phyloP scores from a whole-genome alignment of 2,888 invertebrate genomes.

The Eupithecia exiguata region DNA sequence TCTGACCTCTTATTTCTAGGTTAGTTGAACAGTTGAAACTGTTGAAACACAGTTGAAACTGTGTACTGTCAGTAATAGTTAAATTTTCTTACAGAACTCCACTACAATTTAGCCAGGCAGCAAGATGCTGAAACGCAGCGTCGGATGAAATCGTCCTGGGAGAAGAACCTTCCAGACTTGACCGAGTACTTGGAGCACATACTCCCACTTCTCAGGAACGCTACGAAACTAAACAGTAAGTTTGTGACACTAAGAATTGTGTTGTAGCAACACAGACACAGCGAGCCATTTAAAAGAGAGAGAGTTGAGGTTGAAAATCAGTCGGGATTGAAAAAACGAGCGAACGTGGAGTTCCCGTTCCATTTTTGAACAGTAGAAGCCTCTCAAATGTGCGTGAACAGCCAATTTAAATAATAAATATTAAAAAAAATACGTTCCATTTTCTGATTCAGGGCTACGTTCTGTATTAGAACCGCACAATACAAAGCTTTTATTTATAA shows the following conservation, averaged over 20 bases:
- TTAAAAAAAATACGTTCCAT: background rate
- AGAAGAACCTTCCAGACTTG: constrained; percentile 70
- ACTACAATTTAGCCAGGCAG: constrained; percentile 69
- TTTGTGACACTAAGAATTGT: background rate
- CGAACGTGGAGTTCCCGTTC: background rate
- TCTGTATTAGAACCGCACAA: background rate
- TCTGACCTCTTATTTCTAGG: background rate
- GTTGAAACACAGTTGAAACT: background rate
- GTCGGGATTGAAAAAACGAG: background rate
- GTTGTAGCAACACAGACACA: background rate
- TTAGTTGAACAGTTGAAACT: too few relatives aligned
- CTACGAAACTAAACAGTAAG: constrained; percentile 76
- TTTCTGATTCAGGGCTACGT: background rate
- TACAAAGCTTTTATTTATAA: background rate
- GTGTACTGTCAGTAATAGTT: background rate
- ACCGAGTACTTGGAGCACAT: constrained; percentile 71
- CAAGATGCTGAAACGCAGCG: constrained; percentile 66
- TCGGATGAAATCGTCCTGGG: constrained; percentile 77
- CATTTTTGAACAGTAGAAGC: background rate
- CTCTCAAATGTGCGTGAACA: background rate
- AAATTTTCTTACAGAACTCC: constrained; percentile 64
- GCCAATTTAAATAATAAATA: background rate
- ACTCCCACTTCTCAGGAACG: constrained; percentile 72
- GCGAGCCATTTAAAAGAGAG: background rate
- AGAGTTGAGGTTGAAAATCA: background rate